A percentile compares a stretch with the other conserved stretches of the same genome.
These are phyloP conservation scores for Perithous albicinctus DNA, from an alignment of 2,888 invertebrate genomes.

Conservation along the genomic window DNA sequence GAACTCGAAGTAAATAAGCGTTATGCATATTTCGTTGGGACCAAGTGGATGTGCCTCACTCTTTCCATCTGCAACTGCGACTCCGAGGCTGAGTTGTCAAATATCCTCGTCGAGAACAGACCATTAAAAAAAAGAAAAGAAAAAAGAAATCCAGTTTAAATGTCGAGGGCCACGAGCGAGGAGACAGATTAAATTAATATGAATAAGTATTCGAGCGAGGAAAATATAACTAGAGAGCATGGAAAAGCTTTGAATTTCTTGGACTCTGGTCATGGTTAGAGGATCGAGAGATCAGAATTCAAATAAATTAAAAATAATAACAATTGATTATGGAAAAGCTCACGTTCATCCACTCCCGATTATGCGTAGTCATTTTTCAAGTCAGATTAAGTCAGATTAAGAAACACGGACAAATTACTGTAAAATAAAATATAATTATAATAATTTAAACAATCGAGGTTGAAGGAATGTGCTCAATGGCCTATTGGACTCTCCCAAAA, in stretches of 20 bases:
- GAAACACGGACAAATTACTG: too few relatives aligned
- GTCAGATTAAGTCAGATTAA: too few relatives aligned
- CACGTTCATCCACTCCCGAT: too few relatives aligned
- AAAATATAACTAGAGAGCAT: constrained; percentile 4
- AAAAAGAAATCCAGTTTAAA: constrained; percentile 37
- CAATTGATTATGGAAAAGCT: too few relatives aligned
- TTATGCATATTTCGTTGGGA: constrained; percentile 71
- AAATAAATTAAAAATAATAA: neutral
- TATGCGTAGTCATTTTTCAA: too few relatives aligned
- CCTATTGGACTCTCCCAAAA: too few relatives aligned
- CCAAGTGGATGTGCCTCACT: constrained; percentile 63
- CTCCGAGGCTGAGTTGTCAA: constrained; percentile 63
- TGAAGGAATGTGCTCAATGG: too few relatives aligned
- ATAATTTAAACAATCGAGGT: too few relatives aligned
- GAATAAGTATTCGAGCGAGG: constrained; percentile 43
- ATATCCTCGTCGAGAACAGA: constrained; percentile 61
- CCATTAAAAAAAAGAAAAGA: constrained; percentile 47
- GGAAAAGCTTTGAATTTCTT: neutral
- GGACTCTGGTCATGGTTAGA: neutral
- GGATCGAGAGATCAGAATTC: neutral
- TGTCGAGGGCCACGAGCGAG: constrained; percentile 23
- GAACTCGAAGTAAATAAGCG: constrained; percentile 70
- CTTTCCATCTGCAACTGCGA: constrained; percentile 53
- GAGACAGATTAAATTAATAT: constrained; percentile 34
- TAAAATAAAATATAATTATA: too few relatives aligned